Base-by-base conservation (phyloP, 2,113 vertebrate genomes). In the Hoplias malabaricus region DNA sequence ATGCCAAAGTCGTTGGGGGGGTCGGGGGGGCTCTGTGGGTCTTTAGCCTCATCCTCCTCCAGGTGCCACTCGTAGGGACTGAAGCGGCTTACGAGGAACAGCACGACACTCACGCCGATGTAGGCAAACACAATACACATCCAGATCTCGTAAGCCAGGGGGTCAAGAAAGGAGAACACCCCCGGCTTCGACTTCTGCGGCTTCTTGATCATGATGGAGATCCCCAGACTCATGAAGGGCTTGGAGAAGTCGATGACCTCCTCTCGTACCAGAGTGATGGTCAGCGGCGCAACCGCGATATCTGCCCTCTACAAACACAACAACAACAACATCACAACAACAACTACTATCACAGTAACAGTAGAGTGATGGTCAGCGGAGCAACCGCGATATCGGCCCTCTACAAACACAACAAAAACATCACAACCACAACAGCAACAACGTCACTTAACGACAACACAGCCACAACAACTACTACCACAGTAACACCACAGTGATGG, bases 131-230 rank as follows among this genome's bases (percentile, higher is more conserved):
- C 97, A 86, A 99, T 99, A 89, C 98, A 99, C 98, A 99, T 99
- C 98, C 98, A 99, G 84, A 99, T 99, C 90, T 99, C 98, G 78
- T 99, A 99, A 29, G 98, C 98, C 91, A 99, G 92, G 23, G 97
- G 97, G 82, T 99, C 97, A 92, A 99, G 91, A 92, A 99, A 99
- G 84, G 98, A 99, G 92, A 99, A 99, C 59, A 99, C 98, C 69
- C 98, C 98, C 0, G 98, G 96, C 91, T 99, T 99, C 73, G 98
- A 98, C 91, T 99, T 99, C 89, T 99, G 97, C 25, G 98, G 98
- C 88, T 99, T 99, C 92, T 99, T 99, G 93, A 99, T 99, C 98
- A 99, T 99, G 89, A 99, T 99, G 89, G 97, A 99, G 90, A 99
- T 99, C 78, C 98, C 98, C 90, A 99, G 90, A 86, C 96, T 98